Evolutionary conservation across 2,113 vertebrate species (phyloP).

Genomic region (Rana temporaria): DNA sequence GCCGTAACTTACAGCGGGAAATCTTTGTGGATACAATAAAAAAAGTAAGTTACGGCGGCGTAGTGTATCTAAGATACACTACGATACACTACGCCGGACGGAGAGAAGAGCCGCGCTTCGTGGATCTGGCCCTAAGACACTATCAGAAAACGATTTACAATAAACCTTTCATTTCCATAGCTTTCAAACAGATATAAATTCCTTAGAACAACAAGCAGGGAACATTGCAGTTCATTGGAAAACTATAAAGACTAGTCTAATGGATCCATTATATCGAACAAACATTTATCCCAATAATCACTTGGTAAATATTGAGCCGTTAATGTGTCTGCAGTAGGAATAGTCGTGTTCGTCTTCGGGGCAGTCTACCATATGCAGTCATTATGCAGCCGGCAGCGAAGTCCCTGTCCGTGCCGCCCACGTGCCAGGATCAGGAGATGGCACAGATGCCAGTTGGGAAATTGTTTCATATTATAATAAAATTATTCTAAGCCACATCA

Average conservation of each 20-base stretch:
- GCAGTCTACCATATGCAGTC: slow-evolving; percentile 16
- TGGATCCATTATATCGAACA: slow-evolving; percentile 5
- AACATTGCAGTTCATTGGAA: neutral
- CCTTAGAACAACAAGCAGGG: neutral
- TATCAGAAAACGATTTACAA: no score
- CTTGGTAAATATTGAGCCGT: slow-evolving; percentile 36
- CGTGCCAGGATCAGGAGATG: slow-evolving; percentile 36
- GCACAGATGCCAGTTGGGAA: slow-evolving; percentile 40
- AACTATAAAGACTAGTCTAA: neutral
- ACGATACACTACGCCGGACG: no score
- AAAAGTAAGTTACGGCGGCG: no score
- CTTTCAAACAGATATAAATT: no score
- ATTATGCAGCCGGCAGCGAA: slow-evolving; percentile 17
- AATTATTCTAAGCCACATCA: slow-evolving; percentile 41
- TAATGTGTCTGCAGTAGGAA: slow-evolving; percentile 1
- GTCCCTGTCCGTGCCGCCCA: slow-evolving; percentile 11
- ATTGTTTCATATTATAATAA: slow-evolving; percentile 42
- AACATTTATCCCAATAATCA: slow-evolving; percentile 41
- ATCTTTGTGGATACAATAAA: no score
- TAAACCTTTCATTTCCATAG: no score
- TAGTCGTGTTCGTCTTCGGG: slow-evolving; percentile 20
- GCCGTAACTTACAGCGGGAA: no score
- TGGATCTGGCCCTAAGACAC: no score
- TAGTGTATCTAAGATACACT: no score
- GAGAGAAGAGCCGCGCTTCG: no score